Evolutionary conservation across 2,888 invertebrate genomes (phyloP).

Genomic region (Drosophila quinaria): DNA sequence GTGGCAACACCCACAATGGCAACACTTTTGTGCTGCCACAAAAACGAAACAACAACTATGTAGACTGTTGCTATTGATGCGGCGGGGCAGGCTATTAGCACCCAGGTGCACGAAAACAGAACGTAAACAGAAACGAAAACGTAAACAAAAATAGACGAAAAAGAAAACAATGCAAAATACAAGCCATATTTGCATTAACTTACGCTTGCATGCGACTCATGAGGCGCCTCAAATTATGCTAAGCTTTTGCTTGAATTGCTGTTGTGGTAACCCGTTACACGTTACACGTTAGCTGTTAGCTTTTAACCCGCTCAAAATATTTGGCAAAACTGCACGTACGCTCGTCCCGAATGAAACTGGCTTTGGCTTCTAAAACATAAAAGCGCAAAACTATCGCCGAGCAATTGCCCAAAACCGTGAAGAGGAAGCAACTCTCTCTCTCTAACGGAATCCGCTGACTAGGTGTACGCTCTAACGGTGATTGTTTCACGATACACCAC

Average conservation of each 20-base stretch:
- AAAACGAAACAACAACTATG: background rate
- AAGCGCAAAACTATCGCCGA: constrained; percentile 69
- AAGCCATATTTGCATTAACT: constrained; percentile 66
- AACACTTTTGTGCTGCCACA: constrained; percentile 25
- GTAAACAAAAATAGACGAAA: constrained; percentile 2
- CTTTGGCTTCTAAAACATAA: constrained; percentile 58
- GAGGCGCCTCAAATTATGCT: constrained; percentile 71
- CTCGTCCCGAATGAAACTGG: constrained; percentile 74
- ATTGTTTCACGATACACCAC: constrained; percentile 54
- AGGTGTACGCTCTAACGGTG: constrained; percentile 63
- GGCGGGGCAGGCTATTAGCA: constrained; percentile 59
- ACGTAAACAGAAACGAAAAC: constrained; percentile 12
- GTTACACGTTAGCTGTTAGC: constrained; percentile 3
- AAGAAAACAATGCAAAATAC: constrained; percentile 5
- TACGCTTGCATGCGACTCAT: constrained; percentile 83
- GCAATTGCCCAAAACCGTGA: constrained; percentile 23
- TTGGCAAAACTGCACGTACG: constrained; percentile 72
- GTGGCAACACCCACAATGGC: constrained; percentile 53
- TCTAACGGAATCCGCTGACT: constrained; percentile 51
- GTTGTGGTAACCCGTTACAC: constrained; percentile 4
- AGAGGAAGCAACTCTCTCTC: constrained; percentile 42
- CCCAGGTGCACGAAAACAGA: constrained; percentile 49
- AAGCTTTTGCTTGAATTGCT: constrained; percentile 17
- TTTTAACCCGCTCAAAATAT: constrained; percentile 22
- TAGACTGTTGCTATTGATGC: constrained; percentile 36